A percentile compares a stretch with the other conserved stretches of the same genome.
Conservation (phyloP, 1,140 invertebrate species). For the Platyura marginata region DNA sequence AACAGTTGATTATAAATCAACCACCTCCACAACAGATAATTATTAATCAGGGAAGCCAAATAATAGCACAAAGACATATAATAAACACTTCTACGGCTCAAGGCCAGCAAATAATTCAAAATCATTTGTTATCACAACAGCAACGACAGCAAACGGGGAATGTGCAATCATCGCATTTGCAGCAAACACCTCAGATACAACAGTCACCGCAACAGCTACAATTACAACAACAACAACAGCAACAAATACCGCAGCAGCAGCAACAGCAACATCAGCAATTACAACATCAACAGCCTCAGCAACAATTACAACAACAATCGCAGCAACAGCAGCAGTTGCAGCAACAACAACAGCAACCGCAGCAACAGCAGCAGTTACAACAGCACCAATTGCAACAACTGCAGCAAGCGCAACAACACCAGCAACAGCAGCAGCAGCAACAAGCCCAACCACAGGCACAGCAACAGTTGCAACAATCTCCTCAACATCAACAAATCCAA, state of each 20-base stretch:
- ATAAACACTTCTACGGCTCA: conserved; percentile 22
- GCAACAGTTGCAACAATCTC: conserved; percentile 1
- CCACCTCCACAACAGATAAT: conserved; percentile 6
- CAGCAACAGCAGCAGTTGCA: conserved; percentile 2
- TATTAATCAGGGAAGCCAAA: conserved; percentile 11
- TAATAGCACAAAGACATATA: conserved; percentile 19
- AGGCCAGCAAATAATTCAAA: conserved; percentile 22
- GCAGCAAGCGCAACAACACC: too few relatives aligned
- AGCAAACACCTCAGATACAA: too few relatives aligned
- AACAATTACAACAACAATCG: conserved; percentile 7
- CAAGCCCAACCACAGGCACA: neutral
- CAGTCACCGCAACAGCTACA: too few relatives aligned
- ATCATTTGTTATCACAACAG: conserved; percentile 17
- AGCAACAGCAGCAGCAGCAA: conserved; percentile 5
- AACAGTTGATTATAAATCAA: neutral
- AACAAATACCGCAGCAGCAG: too few relatives aligned
- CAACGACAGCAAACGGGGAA: conserved; percentile 4
- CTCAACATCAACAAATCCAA: conserved; percentile 1
- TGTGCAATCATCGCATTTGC: conserved; percentile 8
- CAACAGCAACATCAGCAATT: too few relatives aligned
- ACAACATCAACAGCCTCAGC: too few relatives aligned
- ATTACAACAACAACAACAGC: too few relatives aligned
- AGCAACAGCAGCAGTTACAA: conserved; percentile 5
- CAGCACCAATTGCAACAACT: conserved; percentile 8
- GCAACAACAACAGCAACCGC: conserved; percentile 3